These are phyloP conservation scores for Pseudorhiza aurosa DNA, from an alignment of 30 jellyfish, hydroid and myxozoan species.

Conservation along the genomic window DNA sequence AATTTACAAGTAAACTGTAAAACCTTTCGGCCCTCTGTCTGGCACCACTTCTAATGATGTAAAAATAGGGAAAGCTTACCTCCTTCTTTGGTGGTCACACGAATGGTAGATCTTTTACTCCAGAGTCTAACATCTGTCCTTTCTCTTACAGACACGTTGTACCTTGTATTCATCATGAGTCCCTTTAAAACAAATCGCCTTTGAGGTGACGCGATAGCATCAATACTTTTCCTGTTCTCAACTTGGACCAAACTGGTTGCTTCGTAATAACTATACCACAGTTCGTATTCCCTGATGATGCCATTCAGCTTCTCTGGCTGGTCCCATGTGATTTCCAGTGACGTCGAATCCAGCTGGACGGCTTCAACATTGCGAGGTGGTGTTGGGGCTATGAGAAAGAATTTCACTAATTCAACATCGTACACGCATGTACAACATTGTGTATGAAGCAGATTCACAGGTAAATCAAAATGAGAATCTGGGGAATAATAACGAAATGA, in stretches of 20 bases:
- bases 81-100: slow-evolving; percentile 43
- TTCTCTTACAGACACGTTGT: slow-evolving; percentile 53
- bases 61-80: too few relatives aligned
- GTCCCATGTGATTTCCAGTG: slow-evolving; percentile 58
- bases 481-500: too few relatives aligned
- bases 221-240: slow-evolving; percentile 10
- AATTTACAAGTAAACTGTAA: too few relatives aligned
- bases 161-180: slow-evolving; percentile 37
- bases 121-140: slow-evolving; percentile 48
- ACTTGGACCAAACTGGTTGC: slow-evolving; percentile 13
- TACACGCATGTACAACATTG: neutral
- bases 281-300: slow-evolving; percentile 44
- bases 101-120: slow-evolving; percentile 25
- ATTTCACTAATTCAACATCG: neutral
- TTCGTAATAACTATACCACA: slow-evolving; percentile 29
- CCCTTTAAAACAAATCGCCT: slow-evolving; percentile 16
- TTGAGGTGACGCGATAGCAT: slow-evolving; percentile 21
- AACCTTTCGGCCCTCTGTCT: too few relatives aligned
- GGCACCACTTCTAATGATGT: too few relatives aligned
- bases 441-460: too few relatives aligned
- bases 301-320: slow-evolving; percentile 60
- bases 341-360: neutral
- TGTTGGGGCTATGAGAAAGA: slow-evolving; percentile 51
- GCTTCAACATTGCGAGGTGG: slow-evolving; percentile 52
- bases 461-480: too few relatives aligned